Percentiles rank a stretch among this genome's conserved stretches.
Conservation (phyloP, 1,140 invertebrate genomes). For the Gryllus bimaculatus region DNA sequence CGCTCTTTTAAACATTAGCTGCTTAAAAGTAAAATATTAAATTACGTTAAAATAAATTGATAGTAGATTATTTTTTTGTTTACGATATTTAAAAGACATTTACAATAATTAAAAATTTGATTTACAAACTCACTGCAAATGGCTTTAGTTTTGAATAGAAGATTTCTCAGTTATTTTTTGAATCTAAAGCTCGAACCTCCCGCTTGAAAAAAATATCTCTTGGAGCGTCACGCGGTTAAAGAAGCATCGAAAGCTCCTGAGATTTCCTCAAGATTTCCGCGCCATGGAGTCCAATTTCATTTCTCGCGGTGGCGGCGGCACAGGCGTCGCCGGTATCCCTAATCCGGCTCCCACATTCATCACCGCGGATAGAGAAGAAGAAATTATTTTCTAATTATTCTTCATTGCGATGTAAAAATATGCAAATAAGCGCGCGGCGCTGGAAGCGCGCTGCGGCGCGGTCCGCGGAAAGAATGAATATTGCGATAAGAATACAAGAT, state of each 20-base stretch:
- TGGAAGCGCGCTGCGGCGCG: background rate
- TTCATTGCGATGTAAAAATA: constrained; percentile 22
- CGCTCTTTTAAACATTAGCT: too few species aligned
- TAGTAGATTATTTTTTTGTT: too few species aligned
- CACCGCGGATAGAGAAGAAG: constrained; percentile 12
- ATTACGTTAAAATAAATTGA: too few species aligned
- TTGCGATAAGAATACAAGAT: constrained; percentile 18
- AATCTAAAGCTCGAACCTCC: too few species aligned
- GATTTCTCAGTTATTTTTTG: too few species aligned
- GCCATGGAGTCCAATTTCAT: background rate
- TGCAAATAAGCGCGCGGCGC: constrained; percentile 17
- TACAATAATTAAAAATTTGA: too few species aligned
- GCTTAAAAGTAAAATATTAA: too few species aligned
- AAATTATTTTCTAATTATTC: constrained; percentile 21
- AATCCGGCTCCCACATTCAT: constrained; percentile 10
- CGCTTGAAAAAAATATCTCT: background rate
- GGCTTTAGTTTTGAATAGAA: too few species aligned
- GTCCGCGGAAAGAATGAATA: constrained; percentile 7
- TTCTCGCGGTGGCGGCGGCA: background rate
- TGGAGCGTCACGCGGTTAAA: background rate
- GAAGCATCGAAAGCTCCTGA: background rate
- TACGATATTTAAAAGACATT: too few species aligned
- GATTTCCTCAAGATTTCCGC: background rate
- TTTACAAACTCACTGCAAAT: too few species aligned
- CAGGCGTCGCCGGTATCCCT: background rate